Conservation (phyloP, 2,797 vertebrate genomes). For the Neopelma chrysocephalum region DNA sequence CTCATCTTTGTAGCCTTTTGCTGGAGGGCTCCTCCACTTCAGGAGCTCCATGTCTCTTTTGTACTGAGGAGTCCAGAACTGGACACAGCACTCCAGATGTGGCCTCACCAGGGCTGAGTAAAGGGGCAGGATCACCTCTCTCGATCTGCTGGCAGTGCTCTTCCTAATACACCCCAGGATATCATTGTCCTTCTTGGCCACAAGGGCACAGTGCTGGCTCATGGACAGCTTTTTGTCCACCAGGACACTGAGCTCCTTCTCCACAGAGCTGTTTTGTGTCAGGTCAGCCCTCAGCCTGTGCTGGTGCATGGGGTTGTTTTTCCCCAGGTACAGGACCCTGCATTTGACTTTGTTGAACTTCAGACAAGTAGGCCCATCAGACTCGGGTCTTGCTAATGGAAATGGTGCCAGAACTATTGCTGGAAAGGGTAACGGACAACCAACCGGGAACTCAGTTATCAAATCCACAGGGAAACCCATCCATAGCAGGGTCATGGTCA, state of each 20-base stretch:
- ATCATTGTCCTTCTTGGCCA: neutral
- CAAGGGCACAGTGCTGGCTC: neutral
- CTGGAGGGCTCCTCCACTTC: too few species aligned
- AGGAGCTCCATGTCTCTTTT: neutral
- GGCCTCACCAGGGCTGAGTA: neutral
- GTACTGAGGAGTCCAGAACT: neutral
- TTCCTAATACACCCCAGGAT: neutral
- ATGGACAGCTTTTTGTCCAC: neutral
- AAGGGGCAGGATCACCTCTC: neutral
- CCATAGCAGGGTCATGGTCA: neutral
- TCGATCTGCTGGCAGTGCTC: fast-evolving
- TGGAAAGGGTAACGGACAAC: neutral
- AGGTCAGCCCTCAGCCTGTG: neutral
- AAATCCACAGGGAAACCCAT: neutral
- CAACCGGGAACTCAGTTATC: neutral
- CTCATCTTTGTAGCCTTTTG: fast-evolving
- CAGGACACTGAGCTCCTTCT: neutral
- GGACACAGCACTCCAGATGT: neutral
- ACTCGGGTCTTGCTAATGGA: neutral
- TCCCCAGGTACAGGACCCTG: neutral
- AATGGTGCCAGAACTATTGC: neutral
- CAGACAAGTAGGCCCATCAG: fast-evolving
- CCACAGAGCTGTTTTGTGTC: neutral
- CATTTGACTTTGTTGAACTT: neutral
- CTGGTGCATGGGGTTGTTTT: neutral